Conservation (phyloP, 2,888 invertebrate species). For the Marasmarcha lunaedactyla region DNA sequence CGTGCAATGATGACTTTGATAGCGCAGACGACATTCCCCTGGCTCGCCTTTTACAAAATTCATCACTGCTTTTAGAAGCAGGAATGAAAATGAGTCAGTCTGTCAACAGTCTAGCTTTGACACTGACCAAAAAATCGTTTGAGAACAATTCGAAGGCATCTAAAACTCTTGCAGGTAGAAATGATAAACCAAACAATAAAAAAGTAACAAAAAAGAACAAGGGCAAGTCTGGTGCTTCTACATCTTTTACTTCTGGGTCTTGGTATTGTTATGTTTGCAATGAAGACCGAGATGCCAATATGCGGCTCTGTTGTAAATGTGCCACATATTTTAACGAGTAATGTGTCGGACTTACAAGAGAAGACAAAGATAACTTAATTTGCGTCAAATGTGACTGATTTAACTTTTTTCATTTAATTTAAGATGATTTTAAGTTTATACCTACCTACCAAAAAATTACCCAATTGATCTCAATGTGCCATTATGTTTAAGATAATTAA, state of each 20-base stretch:
- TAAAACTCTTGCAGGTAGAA: conserved; percentile 3
- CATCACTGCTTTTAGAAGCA: conserved; percentile 1
- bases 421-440: background rate
- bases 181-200: conserved; percentile 4
- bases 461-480: conserved; percentile 1
- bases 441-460: conserved; percentile 1
- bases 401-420: background rate
- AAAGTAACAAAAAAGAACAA: conserved; percentile 2
- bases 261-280: conserved; percentile 1
- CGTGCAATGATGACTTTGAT: background rate
- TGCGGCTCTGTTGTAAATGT: conserved; percentile 2
- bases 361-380: conserved; percentile 1
- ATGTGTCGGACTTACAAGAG: conserved; percentile 1
- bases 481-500: conserved; percentile 1
- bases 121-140: conserved; percentile 7
- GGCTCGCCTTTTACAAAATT: conserved; percentile 2
- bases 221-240: conserved; percentile 2
- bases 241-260: conserved; percentile 1
- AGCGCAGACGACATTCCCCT: background rate
- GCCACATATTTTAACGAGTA: background rate
- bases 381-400: conserved; percentile 1
- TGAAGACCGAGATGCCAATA: conserved; percentile 1
- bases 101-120: conserved; percentile 7
- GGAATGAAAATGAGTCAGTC: background rate
- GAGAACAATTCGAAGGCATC: too few species aligned